These are phyloP conservation scores for Dipodomys ordii DNA, from an alignment of 2,113 vertebrate genomes.

Conservation along the genomic window DNA sequence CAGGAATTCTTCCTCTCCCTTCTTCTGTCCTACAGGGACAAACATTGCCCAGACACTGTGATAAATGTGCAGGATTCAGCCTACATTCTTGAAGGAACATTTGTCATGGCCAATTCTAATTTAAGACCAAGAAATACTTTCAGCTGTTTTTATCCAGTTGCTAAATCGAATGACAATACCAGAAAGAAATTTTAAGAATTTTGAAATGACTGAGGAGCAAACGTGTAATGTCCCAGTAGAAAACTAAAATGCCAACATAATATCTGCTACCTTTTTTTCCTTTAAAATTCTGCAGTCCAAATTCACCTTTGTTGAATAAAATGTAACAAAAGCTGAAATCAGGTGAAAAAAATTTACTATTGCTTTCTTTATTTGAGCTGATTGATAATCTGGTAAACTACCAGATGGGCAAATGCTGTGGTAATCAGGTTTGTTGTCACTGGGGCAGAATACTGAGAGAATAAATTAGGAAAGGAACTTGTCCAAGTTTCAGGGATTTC, in stretches of 20 bases:
- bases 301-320: slow-evolving; percentile 14
- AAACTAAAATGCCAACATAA: slow-evolving; percentile 8
- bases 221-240: background rate
- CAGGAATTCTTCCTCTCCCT: slow-evolving; percentile 47
- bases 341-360: slow-evolving; percentile 4
- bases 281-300: background rate
- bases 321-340: background rate
- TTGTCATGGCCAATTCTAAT: slow-evolving; percentile 72
- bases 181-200: slow-evolving; percentile 66
- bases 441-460: background rate
- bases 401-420: background rate
- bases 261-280: background rate
- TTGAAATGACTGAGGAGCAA: slow-evolving; percentile 16
- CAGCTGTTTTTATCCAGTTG: slow-evolving; percentile 65
- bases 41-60: slow-evolving; percentile 51
- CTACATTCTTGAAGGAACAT: slow-evolving; percentile 56
- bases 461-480: background rate
- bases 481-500: background rate
- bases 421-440: background rate
- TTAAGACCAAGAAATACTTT: slow-evolving; percentile 70
- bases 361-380: background rate
- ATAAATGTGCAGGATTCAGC: slow-evolving; percentile 59
- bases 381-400: background rate
- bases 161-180: slow-evolving; percentile 61
- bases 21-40: slow-evolving; percentile 60